Evolutionary conservation across 1,140 invertebrate genomes (phyloP), one percentile per base, ranked within the genome.

Genomic region (Lanistes nyassanus): DNA sequence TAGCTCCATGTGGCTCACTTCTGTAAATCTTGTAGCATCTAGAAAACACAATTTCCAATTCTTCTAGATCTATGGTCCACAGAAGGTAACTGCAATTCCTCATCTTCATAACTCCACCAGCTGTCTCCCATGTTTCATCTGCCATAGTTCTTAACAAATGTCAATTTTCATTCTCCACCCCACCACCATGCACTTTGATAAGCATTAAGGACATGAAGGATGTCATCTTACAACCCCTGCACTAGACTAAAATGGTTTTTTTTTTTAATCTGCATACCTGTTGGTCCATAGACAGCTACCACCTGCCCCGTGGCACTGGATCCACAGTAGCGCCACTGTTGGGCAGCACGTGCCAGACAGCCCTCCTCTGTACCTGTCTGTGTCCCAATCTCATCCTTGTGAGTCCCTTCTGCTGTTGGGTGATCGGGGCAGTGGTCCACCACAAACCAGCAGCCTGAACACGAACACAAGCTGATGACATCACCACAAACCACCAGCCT

Each of bases 361-460:
- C 55, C 74, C 29, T 71, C 74, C 69, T 82, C 79, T 34, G 62
- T 78, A 65, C 23, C 60, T 53, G 21, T 23, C 56, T 1, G 76
- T 42, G 23, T 77, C 67, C 19, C 66, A 62, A 56, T 75, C 72
- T 37, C 74, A 56, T 82, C 81, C 47, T 77, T 51, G 70, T 74
- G 62, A 16, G 76, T 82, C 19, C 66, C 66, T 21, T 56, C 42
- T 13, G 51, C 51, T 9, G 19, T 23, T 34, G 78, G 66, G 56
- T 78, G 75, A 21, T 34, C 11, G 3, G 66, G 62, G 56, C 81
- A 82, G 37, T 75, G 68, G 23, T 74, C 62, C 3, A 80, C 66
- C 6, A 77, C 75, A 26, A 82, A 51, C 81, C 81, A 82, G 56
- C 81, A 82, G 42, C 81, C 81, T 82, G 42, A n/a, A n/a, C 13